Evolutionary conservation across 2,888 invertebrate species (phyloP).

Genomic region (Caenorhabditis macrosperma): DNA sequence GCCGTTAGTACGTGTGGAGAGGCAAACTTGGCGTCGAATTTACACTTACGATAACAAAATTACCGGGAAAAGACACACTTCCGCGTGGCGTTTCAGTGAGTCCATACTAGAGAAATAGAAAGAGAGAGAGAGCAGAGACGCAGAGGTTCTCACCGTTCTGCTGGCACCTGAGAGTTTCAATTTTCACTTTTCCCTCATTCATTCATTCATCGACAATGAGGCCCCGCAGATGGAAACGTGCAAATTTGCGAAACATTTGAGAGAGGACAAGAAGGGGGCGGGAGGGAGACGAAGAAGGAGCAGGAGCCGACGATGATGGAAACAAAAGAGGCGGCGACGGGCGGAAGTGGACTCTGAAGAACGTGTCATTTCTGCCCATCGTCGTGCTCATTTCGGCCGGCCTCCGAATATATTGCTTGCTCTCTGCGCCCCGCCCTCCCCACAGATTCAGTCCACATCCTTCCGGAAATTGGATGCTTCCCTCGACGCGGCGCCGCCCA

Average conservation of each 20-base stretch:
- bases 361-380: slow-evolving; percentile 34
- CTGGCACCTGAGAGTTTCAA: slow-evolving; percentile 12
- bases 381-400: background rate
- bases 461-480: slow-evolving; percentile 52
- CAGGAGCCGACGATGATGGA: background rate
- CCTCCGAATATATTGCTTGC: slow-evolving; percentile 36
- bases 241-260: background rate
- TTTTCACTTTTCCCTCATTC: slow-evolving; percentile 49
- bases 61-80: slow-evolving; percentile 24
- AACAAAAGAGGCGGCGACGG: slow-evolving; percentile 2
- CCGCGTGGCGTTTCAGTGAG: slow-evolving; percentile 9
- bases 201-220: slow-evolving; percentile 47
- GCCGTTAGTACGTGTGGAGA: background rate
- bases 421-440: slow-evolving; percentile 33
- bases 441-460: slow-evolving; percentile 10
- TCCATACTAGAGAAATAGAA: background rate
- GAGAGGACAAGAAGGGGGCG: background rate
- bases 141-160: background rate
- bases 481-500: too few relatives aligned
- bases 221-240: slow-evolving; percentile 15
- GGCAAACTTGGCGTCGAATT: background rate
- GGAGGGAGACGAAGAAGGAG: slow-evolving; percentile 4
- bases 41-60: slow-evolving; percentile 29
- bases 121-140: background rate
- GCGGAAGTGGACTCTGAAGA: slow-evolving; percentile 38